Percentiles rank a stretch among this genome's conserved stretches.
phyloP scores from a whole-genome alignment of 2,888 invertebrate species.

The Charanyca ferruginea region DNA sequence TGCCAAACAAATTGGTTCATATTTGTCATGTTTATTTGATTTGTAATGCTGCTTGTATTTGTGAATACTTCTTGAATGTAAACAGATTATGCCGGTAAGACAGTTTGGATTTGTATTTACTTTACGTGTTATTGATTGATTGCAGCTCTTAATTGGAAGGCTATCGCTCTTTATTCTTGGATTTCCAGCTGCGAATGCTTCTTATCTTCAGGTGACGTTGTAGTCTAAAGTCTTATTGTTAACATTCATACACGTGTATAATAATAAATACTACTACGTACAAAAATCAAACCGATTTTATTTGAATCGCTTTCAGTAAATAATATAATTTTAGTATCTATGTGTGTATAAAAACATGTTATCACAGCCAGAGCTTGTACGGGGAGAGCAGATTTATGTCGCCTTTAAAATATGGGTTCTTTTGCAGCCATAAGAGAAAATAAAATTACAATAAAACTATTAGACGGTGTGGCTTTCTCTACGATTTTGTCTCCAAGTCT shows the following conservation, averaged over 20 bases:
- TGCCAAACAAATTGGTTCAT: conserved; percentile 57
- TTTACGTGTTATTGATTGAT: conserved; percentile 56
- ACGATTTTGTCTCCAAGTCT: conserved; percentile 58
- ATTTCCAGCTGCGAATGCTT: conserved; percentile 55
- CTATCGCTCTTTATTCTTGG: conserved; percentile 63
- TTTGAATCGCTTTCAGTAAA: conserved; percentile 18
- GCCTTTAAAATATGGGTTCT: conserved; percentile 19
- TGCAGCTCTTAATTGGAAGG: conserved; percentile 60
- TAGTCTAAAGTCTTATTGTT: conserved; percentile 45
- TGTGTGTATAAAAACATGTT: conserved; percentile 35
- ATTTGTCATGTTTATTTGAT: conserved; percentile 68
- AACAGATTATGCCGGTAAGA: conserved; percentile 50
- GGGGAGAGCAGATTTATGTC: conserved; percentile 22
- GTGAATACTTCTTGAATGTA: conserved; percentile 42
- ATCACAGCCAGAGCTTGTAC: conserved; percentile 37
- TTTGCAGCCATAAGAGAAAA: conserved; percentile 44
- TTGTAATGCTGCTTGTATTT: conserved; percentile 53
- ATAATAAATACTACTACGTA: conserved; percentile 17
- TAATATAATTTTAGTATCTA: conserved; percentile 34
- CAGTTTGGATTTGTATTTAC: conserved; percentile 54
- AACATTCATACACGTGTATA: conserved; percentile 49
- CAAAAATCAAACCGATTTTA: background rate
- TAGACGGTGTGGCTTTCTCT: conserved; percentile 55
- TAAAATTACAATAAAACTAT: conserved; percentile 56
- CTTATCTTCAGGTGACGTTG: conserved; percentile 59